Evolutionary conservation across 2,797 vertebrate species (phyloP).

Genomic region (Aulostomus chinensis): DNA sequence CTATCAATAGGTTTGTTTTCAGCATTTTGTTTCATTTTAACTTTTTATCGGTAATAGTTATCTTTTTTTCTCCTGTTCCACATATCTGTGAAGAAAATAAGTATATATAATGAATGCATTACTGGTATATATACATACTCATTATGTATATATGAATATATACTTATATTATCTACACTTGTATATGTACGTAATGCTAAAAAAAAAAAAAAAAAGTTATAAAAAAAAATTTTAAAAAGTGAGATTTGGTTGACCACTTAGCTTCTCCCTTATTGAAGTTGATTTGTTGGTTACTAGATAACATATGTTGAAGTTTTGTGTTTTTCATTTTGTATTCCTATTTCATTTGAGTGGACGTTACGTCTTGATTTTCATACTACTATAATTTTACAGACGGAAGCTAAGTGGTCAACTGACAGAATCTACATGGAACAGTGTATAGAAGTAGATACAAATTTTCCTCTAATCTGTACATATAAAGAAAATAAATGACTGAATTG

Average conservation of each 20-base stretch:
- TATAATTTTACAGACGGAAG: constrained; percentile 72
- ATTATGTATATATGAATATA: constrained; percentile 84
- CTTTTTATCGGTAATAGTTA: constrained; percentile 79
- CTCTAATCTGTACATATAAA: constrained; percentile 90
- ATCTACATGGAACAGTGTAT: constrained; percentile 84
- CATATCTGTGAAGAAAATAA: constrained; percentile 84
- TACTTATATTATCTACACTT: constrained; percentile 84
- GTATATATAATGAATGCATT: constrained; percentile 81
- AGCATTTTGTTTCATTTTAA: constrained; percentile 73
- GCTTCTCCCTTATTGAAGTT: constrained; percentile 63
- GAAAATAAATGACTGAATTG: constrained; percentile 84
- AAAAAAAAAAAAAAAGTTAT: constrained; percentile 74
- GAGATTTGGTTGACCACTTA: constrained; percentile 78
- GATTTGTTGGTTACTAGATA: constrained; percentile 42
- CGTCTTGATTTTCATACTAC: constrained; percentile 71
- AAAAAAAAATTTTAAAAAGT: constrained; percentile 70
- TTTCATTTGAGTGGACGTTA: constrained; percentile 60
- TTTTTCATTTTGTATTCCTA: constrained; percentile 60
- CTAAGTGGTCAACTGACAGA: constrained; percentile 81
- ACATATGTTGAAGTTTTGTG: constrained; percentile 66
- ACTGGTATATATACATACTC: constrained; percentile 81
- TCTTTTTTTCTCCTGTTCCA: constrained; percentile 80
- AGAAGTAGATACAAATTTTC: constrained; percentile 85
- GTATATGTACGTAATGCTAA: constrained; percentile 86
- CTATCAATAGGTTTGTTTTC: constrained; percentile 75